Evolutionary conservation across 92 coral and sea anemone species (phyloP).

Genomic region (Plumapathes pennacea): DNA sequence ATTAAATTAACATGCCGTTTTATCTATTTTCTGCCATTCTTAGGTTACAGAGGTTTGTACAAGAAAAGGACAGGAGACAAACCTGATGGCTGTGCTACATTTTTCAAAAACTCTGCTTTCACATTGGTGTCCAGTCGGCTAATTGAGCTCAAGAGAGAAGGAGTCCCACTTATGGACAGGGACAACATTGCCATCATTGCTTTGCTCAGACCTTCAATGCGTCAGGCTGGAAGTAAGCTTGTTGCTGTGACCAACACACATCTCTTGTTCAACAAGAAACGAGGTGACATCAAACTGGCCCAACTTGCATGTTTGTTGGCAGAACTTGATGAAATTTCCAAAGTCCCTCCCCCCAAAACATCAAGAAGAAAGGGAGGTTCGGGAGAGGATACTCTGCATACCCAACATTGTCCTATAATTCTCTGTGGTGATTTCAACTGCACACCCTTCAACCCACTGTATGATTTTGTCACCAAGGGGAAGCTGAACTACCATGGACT

Average conservation of each 20-base stretch:
- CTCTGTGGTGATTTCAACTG: conserved; percentile 94
- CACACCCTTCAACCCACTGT: conserved; percentile 80
- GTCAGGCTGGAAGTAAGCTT: conserved; percentile 1
- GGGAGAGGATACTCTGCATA: background rate
- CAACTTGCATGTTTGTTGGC: conserved; percentile 86
- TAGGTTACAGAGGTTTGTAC: conserved; percentile 84
- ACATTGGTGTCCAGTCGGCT: conserved; percentile 51
- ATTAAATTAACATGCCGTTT: too few species aligned
- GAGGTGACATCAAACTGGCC: conserved; percentile 92
- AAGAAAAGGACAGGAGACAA: conserved; percentile 88
- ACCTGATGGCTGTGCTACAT: conserved; percentile 94
- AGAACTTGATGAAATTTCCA: conserved; percentile 68
- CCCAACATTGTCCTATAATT: conserved; percentile 55
- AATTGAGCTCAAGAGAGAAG: conserved; percentile 58
- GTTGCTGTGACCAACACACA: conserved; percentile 91
- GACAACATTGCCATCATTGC: conserved; percentile 80
- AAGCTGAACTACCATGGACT: conserved; percentile 53
- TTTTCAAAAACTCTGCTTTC: conserved; percentile 67
- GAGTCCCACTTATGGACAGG: conserved; percentile 72
- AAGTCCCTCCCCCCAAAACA: conserved; percentile 3
- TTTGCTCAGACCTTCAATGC: conserved; percentile 66
- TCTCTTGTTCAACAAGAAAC: conserved; percentile 79
- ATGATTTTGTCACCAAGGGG: conserved; percentile 62
- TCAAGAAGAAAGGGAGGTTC: background rate
- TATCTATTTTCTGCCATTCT: too few species aligned